Base-by-base conservation (phyloP, 2,888 invertebrate genomes). In the Stenurella melanura region DNA sequence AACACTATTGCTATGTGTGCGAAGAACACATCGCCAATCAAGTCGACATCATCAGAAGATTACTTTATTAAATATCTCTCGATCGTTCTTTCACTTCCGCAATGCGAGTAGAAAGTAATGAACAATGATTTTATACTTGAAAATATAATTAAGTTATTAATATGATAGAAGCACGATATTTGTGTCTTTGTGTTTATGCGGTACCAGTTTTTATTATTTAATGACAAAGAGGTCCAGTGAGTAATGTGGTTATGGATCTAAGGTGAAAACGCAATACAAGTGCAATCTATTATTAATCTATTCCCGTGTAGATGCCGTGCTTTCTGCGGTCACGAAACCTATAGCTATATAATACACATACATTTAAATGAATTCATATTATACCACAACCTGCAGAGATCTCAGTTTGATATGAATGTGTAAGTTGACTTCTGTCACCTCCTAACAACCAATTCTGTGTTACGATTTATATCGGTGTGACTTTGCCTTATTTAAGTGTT, bases 341-440 rank as follows among this genome's bases (percentile, higher is more conserved):
- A 72, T 78, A 74, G 70, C 78, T 78, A 79, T 81, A 80, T 81
- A 83, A 79, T 81, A 81, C 81, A 81, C 80, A 81, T 81, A 83
- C 83, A 84, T 85, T 84, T 82, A 83, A 85, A 84, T 85, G 83
- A 82, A 84, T 82, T 83, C 82, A 84, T 83, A 85, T 85, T 83
- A 84, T 82, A 84, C 81, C 82, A 77, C 81, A 80, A 79, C 83
- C 83, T 80, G 82, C 78, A 72, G 84, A 83, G 84, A 84, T 84
- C 83, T 66, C 84, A 79, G 84, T 83, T 82, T 83, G 84, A 84
- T 83, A 84, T 79, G 80, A 80, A 79, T 80, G 78, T 81, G 82
- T 81, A 82, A 81, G 82, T 81, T 81, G 81, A 82, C 83, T 85
- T 83, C 85, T 84, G 84, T 84, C 85, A 85, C 85, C 85, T 84